Evolutionary conservation across 2,113 vertebrate species (phyloP).

Genomic region (Malurus cyaneus): DNA sequence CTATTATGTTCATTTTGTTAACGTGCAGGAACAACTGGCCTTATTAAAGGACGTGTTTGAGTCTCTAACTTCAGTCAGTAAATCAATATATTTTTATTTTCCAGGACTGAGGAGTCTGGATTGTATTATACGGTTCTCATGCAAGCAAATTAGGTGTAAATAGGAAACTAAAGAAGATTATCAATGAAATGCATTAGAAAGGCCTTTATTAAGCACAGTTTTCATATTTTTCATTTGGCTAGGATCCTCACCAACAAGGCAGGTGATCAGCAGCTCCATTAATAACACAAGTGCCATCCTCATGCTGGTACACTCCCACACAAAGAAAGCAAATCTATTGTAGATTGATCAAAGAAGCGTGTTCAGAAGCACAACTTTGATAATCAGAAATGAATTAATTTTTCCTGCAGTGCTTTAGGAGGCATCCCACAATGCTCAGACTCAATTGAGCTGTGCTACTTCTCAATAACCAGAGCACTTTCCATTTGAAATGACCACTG

Average conservation of each 20-base stretch:
- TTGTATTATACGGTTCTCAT: neutral
- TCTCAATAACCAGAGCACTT: neutral
- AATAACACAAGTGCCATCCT: neutral
- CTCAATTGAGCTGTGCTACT: neutral
- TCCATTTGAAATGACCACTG: neutral
- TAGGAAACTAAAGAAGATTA: conserved; percentile 13
- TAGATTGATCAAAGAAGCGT: neutral
- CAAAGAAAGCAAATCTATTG: neutral
- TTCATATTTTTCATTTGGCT: neutral
- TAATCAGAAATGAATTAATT: neutral
- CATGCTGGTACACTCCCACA: neutral
- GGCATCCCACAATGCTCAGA: neutral
- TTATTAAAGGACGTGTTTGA: conserved; percentile 60
- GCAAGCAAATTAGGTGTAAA: conserved; percentile 23
- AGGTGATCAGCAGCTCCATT: neutral
- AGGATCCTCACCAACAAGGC: neutral
- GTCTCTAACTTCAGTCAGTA: conserved; percentile 40
- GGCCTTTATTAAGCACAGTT: neutral
- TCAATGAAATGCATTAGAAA: conserved; percentile 10
- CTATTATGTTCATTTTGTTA: conserved; percentile 61
- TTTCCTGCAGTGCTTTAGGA: neutral
- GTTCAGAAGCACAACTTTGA: neutral
- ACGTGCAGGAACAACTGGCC: conserved; percentile 52
- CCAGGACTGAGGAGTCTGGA: conserved; percentile 13
- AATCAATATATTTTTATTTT: conserved; percentile 64